phyloP scores from a whole-genome alignment of 2,113 vertebrate genomes.

The Spheniscus mendiculus region DNA sequence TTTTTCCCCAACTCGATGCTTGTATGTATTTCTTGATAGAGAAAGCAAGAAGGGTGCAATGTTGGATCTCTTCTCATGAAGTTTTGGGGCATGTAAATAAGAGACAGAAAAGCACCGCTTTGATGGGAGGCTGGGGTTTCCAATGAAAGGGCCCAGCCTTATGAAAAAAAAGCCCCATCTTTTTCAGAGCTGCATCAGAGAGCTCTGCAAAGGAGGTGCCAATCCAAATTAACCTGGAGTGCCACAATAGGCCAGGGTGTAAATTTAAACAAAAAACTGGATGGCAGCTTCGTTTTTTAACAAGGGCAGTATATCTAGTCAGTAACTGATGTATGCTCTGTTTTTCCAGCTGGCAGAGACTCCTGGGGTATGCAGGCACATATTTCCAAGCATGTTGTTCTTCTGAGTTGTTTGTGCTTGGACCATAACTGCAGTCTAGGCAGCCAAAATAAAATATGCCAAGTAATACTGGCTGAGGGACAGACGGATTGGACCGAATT shows the following conservation, averaged over 20 bases:
- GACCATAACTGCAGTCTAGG: not conserved
- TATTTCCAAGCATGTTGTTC: conserved; percentile 47
- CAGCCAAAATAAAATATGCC: conserved; percentile 67
- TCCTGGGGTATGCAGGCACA: not conserved
- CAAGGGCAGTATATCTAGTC: not conserved
- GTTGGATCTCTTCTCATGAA: not conserved
- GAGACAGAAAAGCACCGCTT: not conserved
- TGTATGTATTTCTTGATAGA: not conserved
- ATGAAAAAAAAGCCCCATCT: not conserved
- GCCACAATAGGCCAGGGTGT: not conserved
- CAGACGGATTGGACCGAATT: not conserved
- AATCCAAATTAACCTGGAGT: conserved; percentile 37
- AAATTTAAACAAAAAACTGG: conserved; percentile 40
- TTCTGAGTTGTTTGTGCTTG: conserved; percentile 53
- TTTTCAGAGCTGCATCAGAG: not conserved
- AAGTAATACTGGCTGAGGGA: conserved; percentile 60
- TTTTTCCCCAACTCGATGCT: not conserved
- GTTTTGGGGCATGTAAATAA: not conserved
- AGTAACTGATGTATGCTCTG: not conserved
- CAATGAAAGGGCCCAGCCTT: not conserved
- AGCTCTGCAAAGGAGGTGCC: not conserved
- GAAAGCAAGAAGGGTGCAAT: not conserved
- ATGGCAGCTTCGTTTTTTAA: conserved; percentile 32
- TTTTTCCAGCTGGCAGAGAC: conserved; percentile 63
- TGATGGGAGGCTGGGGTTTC: not conserved